A percentile compares a stretch with the other conserved stretches of the same genome.
phyloP scores from a whole-genome alignment of 2,888 invertebrate species.

The Nasonovia ribisnigri region DNA sequence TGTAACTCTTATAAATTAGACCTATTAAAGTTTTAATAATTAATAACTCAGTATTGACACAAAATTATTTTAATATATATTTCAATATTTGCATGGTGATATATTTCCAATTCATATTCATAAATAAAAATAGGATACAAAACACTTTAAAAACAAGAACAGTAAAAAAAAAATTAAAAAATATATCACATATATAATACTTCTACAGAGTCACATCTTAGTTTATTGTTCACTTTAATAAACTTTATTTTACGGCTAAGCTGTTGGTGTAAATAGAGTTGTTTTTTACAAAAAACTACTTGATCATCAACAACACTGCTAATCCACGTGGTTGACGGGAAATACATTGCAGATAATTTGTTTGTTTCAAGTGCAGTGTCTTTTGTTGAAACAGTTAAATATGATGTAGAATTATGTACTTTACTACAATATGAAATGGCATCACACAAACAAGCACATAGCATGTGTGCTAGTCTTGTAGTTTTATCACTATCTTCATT shows the following conservation, averaged over 20 bases:
- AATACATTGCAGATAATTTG: constrained; percentile 55
- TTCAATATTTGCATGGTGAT: background rate
- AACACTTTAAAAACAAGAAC: background rate
- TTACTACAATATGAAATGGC: constrained; percentile 30
- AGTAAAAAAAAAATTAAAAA: background rate
- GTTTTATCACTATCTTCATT: constrained; percentile 29
- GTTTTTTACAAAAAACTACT: constrained; percentile 44
- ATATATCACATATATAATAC: constrained; percentile 39
- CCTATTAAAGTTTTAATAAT: background rate
- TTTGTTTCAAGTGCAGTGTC: constrained; percentile 34
- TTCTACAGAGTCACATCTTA: constrained; percentile 58
- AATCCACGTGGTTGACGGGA: constrained; percentile 48
- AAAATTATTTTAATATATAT: background rate
- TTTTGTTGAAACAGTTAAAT: constrained; percentile 38
- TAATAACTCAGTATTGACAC: background rate
- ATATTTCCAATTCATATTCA: background rate
- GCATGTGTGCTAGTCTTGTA: constrained; percentile 50
- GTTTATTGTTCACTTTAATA: constrained; percentile 41
- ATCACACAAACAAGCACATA: constrained; percentile 56
- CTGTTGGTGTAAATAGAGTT: constrained; percentile 13
- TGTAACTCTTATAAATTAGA: background rate
- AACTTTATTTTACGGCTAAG: constrained; percentile 26
- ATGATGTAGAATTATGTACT: constrained; percentile 27
- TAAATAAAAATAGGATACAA: background rate
- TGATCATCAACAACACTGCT: background rate